phyloP scores from a whole-genome alignment of 1,140 invertebrate genomes.

The Nylanderia fulva region DNA sequence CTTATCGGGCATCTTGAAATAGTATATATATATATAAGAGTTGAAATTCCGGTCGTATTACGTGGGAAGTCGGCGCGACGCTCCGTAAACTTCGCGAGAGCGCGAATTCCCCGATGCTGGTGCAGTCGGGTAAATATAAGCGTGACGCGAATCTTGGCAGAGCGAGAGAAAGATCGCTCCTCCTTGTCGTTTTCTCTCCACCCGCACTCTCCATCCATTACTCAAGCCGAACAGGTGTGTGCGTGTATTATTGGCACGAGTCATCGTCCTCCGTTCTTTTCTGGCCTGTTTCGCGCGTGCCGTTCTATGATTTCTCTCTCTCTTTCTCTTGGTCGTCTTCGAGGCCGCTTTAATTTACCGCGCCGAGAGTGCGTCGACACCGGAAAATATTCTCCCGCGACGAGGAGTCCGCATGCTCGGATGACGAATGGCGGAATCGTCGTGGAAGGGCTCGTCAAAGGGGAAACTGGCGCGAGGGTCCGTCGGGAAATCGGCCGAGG shows the following conservation, averaged over 20 bases:
- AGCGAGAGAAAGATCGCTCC: no score
- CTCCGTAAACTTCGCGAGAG: slow-evolving; percentile 66
- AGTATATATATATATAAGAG: background rate
- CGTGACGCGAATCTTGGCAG: slow-evolving; percentile 81
- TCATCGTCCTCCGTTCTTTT: background rate
- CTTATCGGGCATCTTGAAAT: background rate
- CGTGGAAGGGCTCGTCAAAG: slow-evolving; percentile 53
- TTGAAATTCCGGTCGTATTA: slow-evolving; percentile 23
- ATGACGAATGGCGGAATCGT: slow-evolving; percentile 65
- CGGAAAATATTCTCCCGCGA: slow-evolving; percentile 31
- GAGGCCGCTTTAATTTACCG: slow-evolving; percentile 66
- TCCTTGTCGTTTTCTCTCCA: slow-evolving; percentile 72
- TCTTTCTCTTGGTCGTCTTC: background rate
- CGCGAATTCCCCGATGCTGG: slow-evolving; percentile 72
- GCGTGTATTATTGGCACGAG: slow-evolving; percentile 74
- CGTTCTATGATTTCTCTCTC: background rate
- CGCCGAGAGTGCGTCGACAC: slow-evolving; percentile 47
- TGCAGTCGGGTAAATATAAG: slow-evolving; percentile 81
- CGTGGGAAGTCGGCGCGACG: slow-evolving; percentile 17
- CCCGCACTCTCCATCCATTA: slow-evolving; percentile 81
- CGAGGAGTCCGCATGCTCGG: slow-evolving; percentile 24
- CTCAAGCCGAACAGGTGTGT: slow-evolving; percentile 78
- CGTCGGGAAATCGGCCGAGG: slow-evolving; percentile 67
- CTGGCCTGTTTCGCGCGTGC: background rate
- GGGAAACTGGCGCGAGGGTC: slow-evolving; percentile 52